phyloP scores from a whole-genome alignment of 2,888 invertebrate genomes.

The Brachycybe producta region DNA sequence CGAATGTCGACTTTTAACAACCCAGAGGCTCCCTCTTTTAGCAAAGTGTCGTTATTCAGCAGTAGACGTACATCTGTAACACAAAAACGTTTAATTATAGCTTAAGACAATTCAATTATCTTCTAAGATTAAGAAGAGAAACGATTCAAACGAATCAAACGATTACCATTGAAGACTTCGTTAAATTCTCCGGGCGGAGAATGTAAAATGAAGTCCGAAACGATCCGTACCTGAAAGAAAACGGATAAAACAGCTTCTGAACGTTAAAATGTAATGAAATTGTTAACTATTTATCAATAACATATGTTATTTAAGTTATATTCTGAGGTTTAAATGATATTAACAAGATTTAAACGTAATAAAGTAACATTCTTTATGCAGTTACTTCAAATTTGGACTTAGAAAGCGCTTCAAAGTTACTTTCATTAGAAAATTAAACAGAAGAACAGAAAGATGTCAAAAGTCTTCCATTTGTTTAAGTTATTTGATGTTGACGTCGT shows the following conservation, averaged over 20 bases:
- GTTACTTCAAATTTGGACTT: too few relatives aligned
- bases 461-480: too few relatives aligned
- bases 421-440: too few relatives aligned
- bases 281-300: not conserved
- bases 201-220: conserved; percentile 94
- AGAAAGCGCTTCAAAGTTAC: too few relatives aligned
- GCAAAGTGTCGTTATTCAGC: conserved; percentile 84
- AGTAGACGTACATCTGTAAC: conserved; percentile 67
- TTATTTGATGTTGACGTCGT: too few relatives aligned
- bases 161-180: conserved; percentile 81
- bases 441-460: too few relatives aligned
- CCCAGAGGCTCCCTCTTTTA: conserved; percentile 91
- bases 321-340: not conserved
- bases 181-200: conserved; percentile 99
- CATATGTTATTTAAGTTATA: not conserved
- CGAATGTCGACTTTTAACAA: too few relatives aligned
- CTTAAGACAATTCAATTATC: not conserved
- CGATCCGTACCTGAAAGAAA: conserved; percentile 62
- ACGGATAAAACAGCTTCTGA: conserved; percentile 11
- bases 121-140: not conserved
- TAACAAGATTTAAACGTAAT: too few relatives aligned
- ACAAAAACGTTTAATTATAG: conserved; percentile 9
- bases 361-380: too few relatives aligned
- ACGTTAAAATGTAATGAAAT: not conserved
- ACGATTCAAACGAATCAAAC: not conserved